A percentile compares a stretch with the other conserved stretches of the same genome.
Evolutionary conservation across 2,888 invertebrate species (phyloP).

Genomic region (Gerris lacustris): DNA sequence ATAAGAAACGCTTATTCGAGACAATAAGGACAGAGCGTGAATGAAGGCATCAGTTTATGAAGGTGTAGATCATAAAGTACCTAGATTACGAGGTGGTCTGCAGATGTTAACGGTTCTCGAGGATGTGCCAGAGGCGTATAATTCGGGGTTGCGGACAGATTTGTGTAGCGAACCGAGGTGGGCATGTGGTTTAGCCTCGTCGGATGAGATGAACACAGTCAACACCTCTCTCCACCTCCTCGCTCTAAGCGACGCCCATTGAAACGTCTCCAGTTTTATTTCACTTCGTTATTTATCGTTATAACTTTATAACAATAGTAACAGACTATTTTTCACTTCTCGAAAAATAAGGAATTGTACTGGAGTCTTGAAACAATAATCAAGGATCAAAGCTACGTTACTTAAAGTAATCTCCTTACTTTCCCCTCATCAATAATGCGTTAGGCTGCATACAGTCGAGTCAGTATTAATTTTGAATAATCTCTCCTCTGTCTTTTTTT

Average conservation of each 20-base stretch:
- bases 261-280: not conserved
- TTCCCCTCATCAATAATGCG: too few species aligned
- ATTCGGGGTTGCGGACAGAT: not conserved
- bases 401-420: too few species aligned
- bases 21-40: not conserved
- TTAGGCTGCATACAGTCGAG: too few species aligned
- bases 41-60: not conserved
- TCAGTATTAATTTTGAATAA: too few species aligned
- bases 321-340: too few species aligned
- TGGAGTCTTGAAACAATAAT: too few species aligned
- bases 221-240: not conserved
- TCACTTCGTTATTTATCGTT: not conserved
- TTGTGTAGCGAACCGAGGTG: not conserved
- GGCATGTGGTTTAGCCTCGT: not conserved
- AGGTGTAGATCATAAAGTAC: not conserved
- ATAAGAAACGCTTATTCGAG: not conserved
- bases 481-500: too few species aligned
- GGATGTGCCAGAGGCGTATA: not conserved
- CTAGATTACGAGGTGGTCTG: slow-evolving; percentile 2
- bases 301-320: not conserved
- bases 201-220: not conserved
- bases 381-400: too few species aligned
- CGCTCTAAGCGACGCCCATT: not conserved
- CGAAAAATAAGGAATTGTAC: too few species aligned
- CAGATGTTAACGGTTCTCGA: not conserved